Percentiles rank a stretch among this genome's conserved stretches.
phyloP scores from a whole-genome alignment of 2,797 vertebrate species.

The Scyliorhinus canicula region DNA sequence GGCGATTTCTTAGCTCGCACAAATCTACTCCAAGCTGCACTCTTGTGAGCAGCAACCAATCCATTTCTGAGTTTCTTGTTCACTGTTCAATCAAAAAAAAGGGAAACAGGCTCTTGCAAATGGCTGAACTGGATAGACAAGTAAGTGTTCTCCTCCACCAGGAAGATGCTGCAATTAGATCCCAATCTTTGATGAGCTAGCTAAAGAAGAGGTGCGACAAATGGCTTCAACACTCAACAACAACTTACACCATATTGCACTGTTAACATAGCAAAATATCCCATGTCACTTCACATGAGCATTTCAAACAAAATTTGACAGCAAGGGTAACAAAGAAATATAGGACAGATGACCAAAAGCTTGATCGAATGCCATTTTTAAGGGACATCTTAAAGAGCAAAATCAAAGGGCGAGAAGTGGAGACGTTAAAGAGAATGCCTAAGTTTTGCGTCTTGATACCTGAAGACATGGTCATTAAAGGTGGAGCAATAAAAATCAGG shows the following conservation, averaged over 20 bases:
- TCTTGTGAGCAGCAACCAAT: neutral
- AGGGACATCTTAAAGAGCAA: neutral
- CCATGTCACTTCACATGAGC: neutral
- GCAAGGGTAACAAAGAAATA: neutral
- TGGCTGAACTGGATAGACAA: neutral
- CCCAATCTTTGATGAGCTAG: neutral
- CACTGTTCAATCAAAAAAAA: neutral
- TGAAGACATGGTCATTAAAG: neutral
- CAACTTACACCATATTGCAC: neutral
- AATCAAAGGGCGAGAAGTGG: neutral
- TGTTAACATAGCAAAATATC: neutral
- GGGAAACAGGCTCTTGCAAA: neutral
- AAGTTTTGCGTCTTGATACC: neutral
- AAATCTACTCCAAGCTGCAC: neutral
- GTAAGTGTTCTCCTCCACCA: neutral
- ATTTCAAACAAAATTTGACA: neutral
- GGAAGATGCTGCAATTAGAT: neutral
- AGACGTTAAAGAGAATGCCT: neutral
- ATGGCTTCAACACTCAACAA: neutral
- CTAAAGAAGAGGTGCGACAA: neutral
- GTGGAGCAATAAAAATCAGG: neutral
- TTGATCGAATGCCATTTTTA: neutral
- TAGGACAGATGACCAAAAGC: neutral
- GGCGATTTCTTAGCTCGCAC: neutral
- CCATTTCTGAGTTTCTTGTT: neutral